Evolutionary conservation across 2,888 invertebrate genomes (phyloP).

Genomic region (Melanargia galathea): DNA sequence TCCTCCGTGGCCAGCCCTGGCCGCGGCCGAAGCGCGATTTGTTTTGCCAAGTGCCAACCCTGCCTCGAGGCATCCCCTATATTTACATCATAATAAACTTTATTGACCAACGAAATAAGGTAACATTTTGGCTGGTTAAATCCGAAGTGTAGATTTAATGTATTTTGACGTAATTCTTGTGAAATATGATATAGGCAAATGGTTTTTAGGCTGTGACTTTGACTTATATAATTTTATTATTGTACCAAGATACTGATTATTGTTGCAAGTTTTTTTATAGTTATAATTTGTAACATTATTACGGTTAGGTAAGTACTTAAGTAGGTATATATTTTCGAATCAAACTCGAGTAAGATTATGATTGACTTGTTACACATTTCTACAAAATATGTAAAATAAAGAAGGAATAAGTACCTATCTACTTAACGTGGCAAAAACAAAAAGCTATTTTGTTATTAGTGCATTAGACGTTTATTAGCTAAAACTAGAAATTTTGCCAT

Average conservation of each 20-base stretch:
- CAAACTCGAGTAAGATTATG: too few relatives aligned
- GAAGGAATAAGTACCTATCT: too few relatives aligned
- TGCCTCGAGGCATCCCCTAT: slow-evolving; percentile 53
- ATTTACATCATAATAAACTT: slow-evolving; percentile 12
- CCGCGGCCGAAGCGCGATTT: slow-evolving; percentile 57
- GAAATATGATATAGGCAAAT: slow-evolving; percentile 34
- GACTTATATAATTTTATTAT: slow-evolving; percentile 8
- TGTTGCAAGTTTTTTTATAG: neutral
- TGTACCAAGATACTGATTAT: neutral
- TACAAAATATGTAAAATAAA: too few relatives aligned
- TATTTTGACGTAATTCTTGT: slow-evolving; percentile 32
- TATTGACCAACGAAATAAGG: slow-evolving; percentile 3
- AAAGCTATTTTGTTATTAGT: too few relatives aligned
- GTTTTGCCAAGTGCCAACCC: slow-evolving; percentile 67
- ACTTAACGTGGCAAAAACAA: too few relatives aligned
- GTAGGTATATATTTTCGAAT: too few relatives aligned
- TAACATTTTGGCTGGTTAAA: neutral
- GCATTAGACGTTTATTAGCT: too few relatives aligned
- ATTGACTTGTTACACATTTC: too few relatives aligned
- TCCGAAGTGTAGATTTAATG: slow-evolving; percentile 22
- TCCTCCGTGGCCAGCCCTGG: slow-evolving; percentile 71
- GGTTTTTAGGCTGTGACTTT: slow-evolving; percentile 27
- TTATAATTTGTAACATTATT: neutral
- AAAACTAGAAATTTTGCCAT: too few relatives aligned
- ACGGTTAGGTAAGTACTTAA: too few relatives aligned